A percentile compares a stretch with the other conserved stretches of the same genome.
These are phyloP conservation scores for Asteroscopus sphinx DNA, from an alignment of 2,888 invertebrate genomes.

Conservation along the genomic window DNA sequence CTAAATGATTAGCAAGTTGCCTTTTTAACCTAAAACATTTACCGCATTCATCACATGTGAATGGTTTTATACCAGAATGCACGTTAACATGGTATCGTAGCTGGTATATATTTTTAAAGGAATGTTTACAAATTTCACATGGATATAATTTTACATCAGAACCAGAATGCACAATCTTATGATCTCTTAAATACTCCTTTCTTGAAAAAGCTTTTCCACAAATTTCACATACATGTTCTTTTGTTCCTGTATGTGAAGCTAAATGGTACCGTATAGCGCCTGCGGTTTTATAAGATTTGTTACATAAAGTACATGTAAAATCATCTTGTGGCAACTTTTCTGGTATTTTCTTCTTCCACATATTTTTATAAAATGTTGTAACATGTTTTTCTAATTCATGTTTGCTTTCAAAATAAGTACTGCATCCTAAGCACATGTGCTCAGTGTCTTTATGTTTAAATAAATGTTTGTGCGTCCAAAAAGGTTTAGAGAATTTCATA, in stretches of 20 bases:
- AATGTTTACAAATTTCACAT: slow-evolving; percentile 77
- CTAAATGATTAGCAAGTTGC: slow-evolving; percentile 91
- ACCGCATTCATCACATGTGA: slow-evolving; percentile 73
- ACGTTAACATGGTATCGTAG: too few species aligned
- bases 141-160: slow-evolving; percentile 71
- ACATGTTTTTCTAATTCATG: slow-evolving; percentile 69
- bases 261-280: slow-evolving; percentile 86
- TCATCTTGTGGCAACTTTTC: too few species aligned
- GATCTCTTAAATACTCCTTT: slow-evolving; percentile 69
- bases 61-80: slow-evolving; percentile 70
- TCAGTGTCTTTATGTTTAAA: slow-evolving; percentile 59
- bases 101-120: slow-evolving; percentile 74
- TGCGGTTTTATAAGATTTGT: slow-evolving; percentile 72
- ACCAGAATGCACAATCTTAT: slow-evolving; percentile 74
- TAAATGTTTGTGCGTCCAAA: slow-evolving; percentile 62
- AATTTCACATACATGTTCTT: slow-evolving; percentile 76
- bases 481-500: slow-evolving; percentile 59
- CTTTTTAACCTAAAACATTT: slow-evolving; percentile 67
- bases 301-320: slow-evolving; percentile 73
- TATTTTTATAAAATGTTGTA: slow-evolving; percentile 64
- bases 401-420: slow-evolving; percentile 62
- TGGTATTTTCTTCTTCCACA: slow-evolving; percentile 67
- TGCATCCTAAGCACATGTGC: slow-evolving; percentile 74
- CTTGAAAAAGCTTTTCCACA: slow-evolving; percentile 74
- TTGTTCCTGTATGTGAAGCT: slow-evolving; percentile 85